Base-by-base conservation (phyloP, 2,113 vertebrate genomes). In the Solea senegalensis region DNA sequence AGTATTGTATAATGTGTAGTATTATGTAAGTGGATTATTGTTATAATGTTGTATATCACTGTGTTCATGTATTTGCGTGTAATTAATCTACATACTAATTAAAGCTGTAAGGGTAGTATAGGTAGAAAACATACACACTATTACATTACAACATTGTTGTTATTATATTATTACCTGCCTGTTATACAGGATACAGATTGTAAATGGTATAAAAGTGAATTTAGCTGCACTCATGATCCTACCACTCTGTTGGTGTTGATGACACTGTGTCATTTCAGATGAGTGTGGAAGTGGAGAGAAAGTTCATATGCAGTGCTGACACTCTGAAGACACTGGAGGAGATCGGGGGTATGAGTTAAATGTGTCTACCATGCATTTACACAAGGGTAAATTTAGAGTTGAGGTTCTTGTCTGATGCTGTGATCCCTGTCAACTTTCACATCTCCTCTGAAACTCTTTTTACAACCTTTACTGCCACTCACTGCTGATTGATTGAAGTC, bases 271-370 rank as follows among this genome's bases (percentile, higher is more conserved):
- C 5, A n/a, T 86, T 89, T 69, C 76, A 92, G 90, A 90, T 95
- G 93, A 87, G 78, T 56, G 87, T 95, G 48, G 93, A 95, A 75
- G 92, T 95, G 82, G 94, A 95, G 82, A 91, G 92, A 65, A 94
- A 95, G 69, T 95, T 95, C 86, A 44, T 92, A 26, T 94, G 84
- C 77, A 81, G 59, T 14, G 74, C 88, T 15, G 83, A 91, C 48
- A 89, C 83, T 58, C 58, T 87, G 60, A 84, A 87, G 78, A 90
- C 70, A 49, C 69, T 95, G 70, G 83, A 90, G 63, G 71, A 90
- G 53, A 89, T 92, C 5, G 90, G 90, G 68, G 93, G 94, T 93
- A 71, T 7, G 87, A 85, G 54, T 73, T 81, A 21, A 53, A 65
- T 73, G 10, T 51, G 12, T 72, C 8, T 50, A 14, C 12, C n/a